Conservation (phyloP, 2,888 invertebrate genomes). For the Minunthozetes semirufus region DNA sequence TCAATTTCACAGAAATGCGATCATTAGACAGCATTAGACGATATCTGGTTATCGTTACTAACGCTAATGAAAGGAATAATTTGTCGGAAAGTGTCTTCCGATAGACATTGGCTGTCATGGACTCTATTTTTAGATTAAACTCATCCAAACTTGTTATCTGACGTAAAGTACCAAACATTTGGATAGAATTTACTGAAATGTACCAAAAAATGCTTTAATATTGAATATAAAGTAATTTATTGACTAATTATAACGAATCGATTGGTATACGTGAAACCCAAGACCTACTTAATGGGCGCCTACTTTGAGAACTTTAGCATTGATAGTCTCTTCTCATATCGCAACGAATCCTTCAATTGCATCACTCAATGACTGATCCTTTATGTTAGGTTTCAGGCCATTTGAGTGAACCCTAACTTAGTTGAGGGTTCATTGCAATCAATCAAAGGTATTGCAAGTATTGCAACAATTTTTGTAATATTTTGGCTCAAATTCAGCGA, state of each 20-base stretch:
- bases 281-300: background rate
- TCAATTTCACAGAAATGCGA: no score
- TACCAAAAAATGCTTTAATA: no score
- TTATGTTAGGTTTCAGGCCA: background rate
- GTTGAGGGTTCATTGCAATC: background rate
- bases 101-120: no score
- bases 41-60: no score
- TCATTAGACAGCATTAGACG: no score
- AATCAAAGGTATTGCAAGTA: background rate
- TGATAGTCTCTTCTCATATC: background rate
- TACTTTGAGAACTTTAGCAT: background rate
- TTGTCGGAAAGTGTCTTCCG: no score
- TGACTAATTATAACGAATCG: background rate
- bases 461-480: background rate
- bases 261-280: background rate
- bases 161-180: background rate
- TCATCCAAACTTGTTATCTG: no score
- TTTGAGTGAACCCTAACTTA: background rate
- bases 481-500: background rate
- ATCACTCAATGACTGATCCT: background rate
- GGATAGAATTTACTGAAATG: no score
- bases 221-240: background rate
- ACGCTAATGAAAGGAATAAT: no score
- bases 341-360: slow-evolving; percentile 10
- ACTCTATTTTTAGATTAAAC: no score